Evolutionary conservation across 2,113 vertebrate species (phyloP).

Genomic region (Xerus inauris): DNA sequence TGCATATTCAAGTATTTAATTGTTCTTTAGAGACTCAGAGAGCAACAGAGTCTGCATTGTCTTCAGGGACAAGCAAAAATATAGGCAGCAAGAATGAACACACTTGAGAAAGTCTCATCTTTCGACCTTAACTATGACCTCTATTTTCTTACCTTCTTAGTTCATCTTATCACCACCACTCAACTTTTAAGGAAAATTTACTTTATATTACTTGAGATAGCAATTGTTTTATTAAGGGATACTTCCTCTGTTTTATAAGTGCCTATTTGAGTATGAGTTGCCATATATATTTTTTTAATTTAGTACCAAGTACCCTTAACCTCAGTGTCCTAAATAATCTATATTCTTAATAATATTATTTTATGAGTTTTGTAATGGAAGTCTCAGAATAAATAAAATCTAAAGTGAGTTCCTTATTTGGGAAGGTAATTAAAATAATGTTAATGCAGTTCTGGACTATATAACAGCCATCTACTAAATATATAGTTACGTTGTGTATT

Average conservation of each 20-base stretch:
- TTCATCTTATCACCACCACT: neutral
- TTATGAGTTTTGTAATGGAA: neutral
- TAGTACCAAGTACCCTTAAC: neutral
- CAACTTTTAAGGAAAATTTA: too few relatives aligned
- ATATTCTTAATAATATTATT: neutral
- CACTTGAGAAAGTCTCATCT: neutral
- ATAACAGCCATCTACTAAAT: neutral
- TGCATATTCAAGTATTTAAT: rapidly evolving
- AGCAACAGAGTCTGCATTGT: neutral
- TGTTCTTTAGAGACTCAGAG: neutral
- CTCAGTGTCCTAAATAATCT: neutral
- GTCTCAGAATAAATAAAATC: neutral
- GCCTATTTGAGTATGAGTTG: neutral
- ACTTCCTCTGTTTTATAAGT: neutral
- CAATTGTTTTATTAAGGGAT: neutral
- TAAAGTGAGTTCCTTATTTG: neutral
- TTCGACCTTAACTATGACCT: neutral
- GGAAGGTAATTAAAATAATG: neutral
- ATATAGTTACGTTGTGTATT: too few relatives aligned
- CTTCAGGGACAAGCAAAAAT: neutral
- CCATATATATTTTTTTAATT: neutral
- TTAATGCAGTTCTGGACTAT: too few relatives aligned
- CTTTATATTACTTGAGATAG: neutral
- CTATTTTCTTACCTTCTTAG: neutral
- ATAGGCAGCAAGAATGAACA: neutral